Evolutionary conservation across 2,113 vertebrate species (phyloP).

Genomic region (Pterocles burchelli): DNA sequence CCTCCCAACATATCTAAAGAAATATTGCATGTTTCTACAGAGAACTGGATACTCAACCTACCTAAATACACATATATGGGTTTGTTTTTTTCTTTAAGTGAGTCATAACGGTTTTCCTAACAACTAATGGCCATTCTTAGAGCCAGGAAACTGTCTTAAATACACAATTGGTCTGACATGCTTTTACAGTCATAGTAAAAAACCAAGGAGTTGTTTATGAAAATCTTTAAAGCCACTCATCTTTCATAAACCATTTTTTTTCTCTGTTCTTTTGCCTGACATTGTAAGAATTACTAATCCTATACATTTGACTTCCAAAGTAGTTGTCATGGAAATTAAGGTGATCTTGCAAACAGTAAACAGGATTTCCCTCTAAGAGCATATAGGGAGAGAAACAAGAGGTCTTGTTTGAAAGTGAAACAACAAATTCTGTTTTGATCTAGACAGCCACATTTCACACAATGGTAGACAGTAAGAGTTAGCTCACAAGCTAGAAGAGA

Average conservation of each 20-base stretch:
- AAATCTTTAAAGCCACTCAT: background rate
- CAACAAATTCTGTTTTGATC: background rate
- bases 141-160: background rate
- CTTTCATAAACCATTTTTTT: background rate
- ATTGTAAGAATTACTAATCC: background rate
- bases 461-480: background rate
- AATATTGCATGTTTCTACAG: background rate
- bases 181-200: background rate
- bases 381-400: background rate
- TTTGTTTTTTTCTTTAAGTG: background rate
- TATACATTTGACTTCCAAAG: background rate
- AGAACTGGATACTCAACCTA: background rate
- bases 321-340: background rate
- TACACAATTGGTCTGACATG: background rate
- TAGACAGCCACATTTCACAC: background rate
- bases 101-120: background rate
- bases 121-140: background rate
- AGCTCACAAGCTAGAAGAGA: background rate
- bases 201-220: background rate
- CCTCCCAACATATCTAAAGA: background rate
- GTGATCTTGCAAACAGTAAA: background rate
- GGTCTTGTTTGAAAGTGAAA: background rate
- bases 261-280: background rate
- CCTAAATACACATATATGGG: background rate
- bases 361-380: background rate